Evolutionary conservation across 2,113 vertebrate species (phyloP).

Genomic region (Ursus arctos): DNA sequence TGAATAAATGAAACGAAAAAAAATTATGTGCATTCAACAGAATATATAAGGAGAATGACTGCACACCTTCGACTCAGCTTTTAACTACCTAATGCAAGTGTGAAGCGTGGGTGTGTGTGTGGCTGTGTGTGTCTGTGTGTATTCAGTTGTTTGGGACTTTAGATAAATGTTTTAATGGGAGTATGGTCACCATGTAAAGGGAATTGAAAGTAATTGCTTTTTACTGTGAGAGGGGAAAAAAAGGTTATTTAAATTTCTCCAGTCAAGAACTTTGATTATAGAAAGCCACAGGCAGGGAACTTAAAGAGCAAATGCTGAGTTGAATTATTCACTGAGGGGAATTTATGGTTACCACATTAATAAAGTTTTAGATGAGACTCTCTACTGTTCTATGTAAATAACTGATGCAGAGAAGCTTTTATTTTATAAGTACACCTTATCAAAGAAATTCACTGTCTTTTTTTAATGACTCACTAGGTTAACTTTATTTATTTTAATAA

Average conservation of each 20-base stretch:
- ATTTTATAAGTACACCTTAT: neutral
- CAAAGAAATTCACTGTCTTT: neutral
- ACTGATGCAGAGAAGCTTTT: neutral
- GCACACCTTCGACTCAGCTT: neutral
- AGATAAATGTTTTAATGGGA: neutral
- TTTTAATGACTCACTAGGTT: neutral
- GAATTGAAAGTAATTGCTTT: constrained; percentile 21
- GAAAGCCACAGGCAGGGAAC: neutral
- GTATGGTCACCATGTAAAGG: neutral
- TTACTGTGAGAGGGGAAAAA: neutral
- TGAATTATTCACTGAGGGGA: neutral
- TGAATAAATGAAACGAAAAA: neutral
- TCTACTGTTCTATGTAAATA: neutral
- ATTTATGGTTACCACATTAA: neutral
- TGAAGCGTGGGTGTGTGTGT: neutral
- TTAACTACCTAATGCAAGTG: neutral
- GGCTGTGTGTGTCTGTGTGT: neutral
- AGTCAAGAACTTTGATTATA: constrained; percentile 14
- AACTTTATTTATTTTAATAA: neutral
- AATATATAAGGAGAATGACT: neutral
- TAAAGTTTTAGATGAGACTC: constrained; percentile 20
- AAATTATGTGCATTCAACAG: neutral
- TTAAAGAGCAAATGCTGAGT: neutral
- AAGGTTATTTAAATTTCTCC: constrained; percentile 24
- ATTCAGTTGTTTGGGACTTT: neutral